A percentile compares a stretch with the other conserved stretches of the same genome.
Evolutionary conservation across 92 coral and sea anemone genomes (phyloP).

Genomic region (Porites divaricata): DNA sequence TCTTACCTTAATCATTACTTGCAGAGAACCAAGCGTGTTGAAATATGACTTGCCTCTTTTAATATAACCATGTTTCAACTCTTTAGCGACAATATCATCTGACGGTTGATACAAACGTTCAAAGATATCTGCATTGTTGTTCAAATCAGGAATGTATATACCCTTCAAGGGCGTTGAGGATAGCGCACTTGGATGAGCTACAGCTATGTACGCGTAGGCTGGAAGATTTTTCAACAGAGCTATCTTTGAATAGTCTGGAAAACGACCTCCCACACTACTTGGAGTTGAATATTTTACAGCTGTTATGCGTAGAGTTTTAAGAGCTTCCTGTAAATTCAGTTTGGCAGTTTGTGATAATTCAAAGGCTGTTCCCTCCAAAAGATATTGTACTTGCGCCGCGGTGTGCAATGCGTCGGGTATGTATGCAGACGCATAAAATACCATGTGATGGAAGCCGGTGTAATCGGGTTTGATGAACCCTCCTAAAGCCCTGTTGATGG

Average conservation of each 20-base stretch:
- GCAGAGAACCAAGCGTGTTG: slow-evolving; percentile 21
- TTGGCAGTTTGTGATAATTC: slow-evolving; percentile 46
- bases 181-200: slow-evolving; percentile 6
- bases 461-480: slow-evolving; percentile 80
- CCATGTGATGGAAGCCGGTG: slow-evolving; percentile 76
- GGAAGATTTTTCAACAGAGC: slow-evolving; percentile 37
- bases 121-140: not conserved
- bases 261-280: slow-evolving; percentile 63
- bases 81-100: not conserved
- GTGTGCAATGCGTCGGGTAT: slow-evolving; percentile 61
- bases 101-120: not conserved
- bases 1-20: slow-evolving; percentile 4
- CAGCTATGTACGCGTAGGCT: slow-evolving; percentile 60
- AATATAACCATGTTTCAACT: not conserved
- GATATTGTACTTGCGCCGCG: slow-evolving; percentile 63
- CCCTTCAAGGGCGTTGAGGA: not conserved
- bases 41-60: not conserved
- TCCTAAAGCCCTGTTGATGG: slow-evolving; percentile 63
- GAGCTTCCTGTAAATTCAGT: slow-evolving; percentile 40
- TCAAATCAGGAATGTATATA: not conserved
- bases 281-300: slow-evolving; percentile 69
- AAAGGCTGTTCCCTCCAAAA: slow-evolving; percentile 64
- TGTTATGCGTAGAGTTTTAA: slow-evolving; percentile 36
- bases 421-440: slow-evolving; percentile 74
- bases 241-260: slow-evolving; percentile 46